A percentile compares a stretch with the other conserved stretches of the same genome.
These are phyloP conservation scores for Diarsia mendica DNA, from an alignment of 2,888 invertebrate species.

Conservation along the genomic window DNA sequence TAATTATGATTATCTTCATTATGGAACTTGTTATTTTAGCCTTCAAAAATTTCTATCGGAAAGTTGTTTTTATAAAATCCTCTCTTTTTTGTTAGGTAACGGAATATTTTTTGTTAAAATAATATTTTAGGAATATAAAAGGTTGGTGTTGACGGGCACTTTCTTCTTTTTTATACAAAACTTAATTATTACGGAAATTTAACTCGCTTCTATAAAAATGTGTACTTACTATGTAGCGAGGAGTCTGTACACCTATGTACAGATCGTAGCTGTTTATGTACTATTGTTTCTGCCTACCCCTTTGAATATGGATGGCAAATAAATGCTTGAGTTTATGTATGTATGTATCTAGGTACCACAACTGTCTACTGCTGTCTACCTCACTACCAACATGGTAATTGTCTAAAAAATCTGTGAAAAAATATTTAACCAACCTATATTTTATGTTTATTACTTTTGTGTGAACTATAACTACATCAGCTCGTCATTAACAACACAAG, in stretches of 20 bases:
- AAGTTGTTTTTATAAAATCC: slow-evolving; percentile 30
- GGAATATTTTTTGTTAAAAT: slow-evolving; percentile 38
- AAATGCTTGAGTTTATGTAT: background rate
- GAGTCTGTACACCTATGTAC: background rate
- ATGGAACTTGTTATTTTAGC: slow-evolving; percentile 50
- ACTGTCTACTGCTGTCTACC: background rate
- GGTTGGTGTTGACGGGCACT: background rate
- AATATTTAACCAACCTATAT: too few relatives aligned
- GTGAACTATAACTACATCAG: too few relatives aligned
- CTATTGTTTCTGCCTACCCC: background rate
- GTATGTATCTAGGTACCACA: background rate
- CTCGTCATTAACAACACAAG: background rate
- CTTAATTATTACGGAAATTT: background rate
- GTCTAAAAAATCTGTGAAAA: too few relatives aligned
- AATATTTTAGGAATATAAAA: slow-evolving; percentile 19
- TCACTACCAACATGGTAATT: background rate
- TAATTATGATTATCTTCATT: slow-evolving; percentile 64
- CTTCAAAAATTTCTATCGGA: slow-evolving; percentile 34
- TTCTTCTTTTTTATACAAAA: slow-evolving; percentile 1
- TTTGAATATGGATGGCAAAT: background rate
- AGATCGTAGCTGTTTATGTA: background rate
- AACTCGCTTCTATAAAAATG: background rate
- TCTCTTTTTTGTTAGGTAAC: slow-evolving; percentile 12
- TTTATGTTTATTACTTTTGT: too few relatives aligned
- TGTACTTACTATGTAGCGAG: background rate